A percentile compares a stretch with the other conserved stretches of the same genome.
phyloP scores from a whole-genome alignment of 2,113 vertebrate species.

The Empidonax traillii region DNA sequence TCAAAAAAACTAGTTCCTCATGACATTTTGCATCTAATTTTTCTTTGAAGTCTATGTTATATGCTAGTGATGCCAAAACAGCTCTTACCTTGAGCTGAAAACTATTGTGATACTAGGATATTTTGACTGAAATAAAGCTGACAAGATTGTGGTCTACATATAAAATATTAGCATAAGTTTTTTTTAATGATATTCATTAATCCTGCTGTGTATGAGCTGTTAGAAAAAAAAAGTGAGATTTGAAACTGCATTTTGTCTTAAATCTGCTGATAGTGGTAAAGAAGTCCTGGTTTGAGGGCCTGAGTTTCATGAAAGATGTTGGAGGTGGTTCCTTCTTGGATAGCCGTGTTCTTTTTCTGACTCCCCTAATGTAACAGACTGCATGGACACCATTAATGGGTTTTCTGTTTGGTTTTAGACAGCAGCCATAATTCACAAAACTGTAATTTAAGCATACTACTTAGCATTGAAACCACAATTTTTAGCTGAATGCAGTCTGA shows the following conservation, averaged over 20 bases:
- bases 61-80: neutral
- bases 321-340: neutral
- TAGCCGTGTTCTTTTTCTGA: neutral
- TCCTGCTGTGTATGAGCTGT: neutral
- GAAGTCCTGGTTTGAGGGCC: neutral
- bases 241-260: neutral
- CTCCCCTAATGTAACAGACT: neutral
- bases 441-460: neutral
- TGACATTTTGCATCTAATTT: neutral
- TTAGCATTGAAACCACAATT: neutral
- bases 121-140: neutral
- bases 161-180: accelerated
- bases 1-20: neutral
- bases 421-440: neutral
- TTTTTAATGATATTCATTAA: neutral
- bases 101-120: accelerated
- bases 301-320: neutral
- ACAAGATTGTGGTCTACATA: neutral
- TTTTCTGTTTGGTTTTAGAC: neutral
- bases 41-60: neutral
- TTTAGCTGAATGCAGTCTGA: neutral
- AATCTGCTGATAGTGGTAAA: neutral
- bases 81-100: neutral
- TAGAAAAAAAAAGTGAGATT: neutral
- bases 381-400: accelerated